Evolutionary conservation across 2,888 invertebrate genomes (phyloP).

Genomic region (Caenorhabditis sinica): DNA sequence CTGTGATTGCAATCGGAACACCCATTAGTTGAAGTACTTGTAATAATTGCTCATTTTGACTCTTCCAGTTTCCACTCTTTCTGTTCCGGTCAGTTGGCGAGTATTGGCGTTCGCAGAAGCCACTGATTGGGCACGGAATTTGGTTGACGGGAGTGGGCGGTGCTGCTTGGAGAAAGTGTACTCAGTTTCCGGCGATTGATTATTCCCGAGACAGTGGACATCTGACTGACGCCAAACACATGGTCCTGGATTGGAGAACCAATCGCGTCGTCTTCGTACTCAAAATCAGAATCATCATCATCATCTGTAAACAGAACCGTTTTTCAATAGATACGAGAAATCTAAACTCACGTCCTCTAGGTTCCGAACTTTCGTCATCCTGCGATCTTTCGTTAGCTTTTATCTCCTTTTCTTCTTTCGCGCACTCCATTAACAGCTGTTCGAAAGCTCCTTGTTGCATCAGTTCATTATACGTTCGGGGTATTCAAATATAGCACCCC

Average conservation of each 20-base stretch:
- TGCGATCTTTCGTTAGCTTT: slow-evolving; percentile 59
- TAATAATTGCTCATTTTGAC: too few relatives aligned
- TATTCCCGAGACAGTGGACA: slow-evolving; percentile 83
- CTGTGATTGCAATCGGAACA: too few relatives aligned
- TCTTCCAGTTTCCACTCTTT: too few relatives aligned
- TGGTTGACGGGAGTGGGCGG: slow-evolving; percentile 67
- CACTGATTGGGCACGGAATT: slow-evolving; percentile 46
- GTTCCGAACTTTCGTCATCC: slow-evolving; percentile 67
- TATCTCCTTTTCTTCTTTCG: slow-evolving; percentile 70
- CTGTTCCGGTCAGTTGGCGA: slow-evolving; percentile 77
- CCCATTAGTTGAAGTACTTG: too few relatives aligned
- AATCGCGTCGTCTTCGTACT: slow-evolving; percentile 73
- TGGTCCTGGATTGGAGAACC: slow-evolving; percentile 72
- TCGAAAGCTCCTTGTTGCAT: slow-evolving; percentile 79
- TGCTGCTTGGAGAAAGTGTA: slow-evolving; percentile 58
- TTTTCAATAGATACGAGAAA: too few relatives aligned
- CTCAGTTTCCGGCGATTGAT: slow-evolving; percentile 67
- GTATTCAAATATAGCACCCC: too few relatives aligned
- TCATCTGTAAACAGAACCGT: slow-evolving; percentile 12
- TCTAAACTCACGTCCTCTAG: slow-evolving; percentile 67
- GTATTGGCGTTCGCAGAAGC: slow-evolving; percentile 33
- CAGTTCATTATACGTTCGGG: slow-evolving; percentile 79
- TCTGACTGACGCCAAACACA: slow-evolving; percentile 79
- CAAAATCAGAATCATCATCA: slow-evolving; percentile 75
- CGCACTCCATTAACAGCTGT: slow-evolving; percentile 79